Conservation (phyloP, 2,113 vertebrate genomes). For the Toxostoma redivivum region DNA sequence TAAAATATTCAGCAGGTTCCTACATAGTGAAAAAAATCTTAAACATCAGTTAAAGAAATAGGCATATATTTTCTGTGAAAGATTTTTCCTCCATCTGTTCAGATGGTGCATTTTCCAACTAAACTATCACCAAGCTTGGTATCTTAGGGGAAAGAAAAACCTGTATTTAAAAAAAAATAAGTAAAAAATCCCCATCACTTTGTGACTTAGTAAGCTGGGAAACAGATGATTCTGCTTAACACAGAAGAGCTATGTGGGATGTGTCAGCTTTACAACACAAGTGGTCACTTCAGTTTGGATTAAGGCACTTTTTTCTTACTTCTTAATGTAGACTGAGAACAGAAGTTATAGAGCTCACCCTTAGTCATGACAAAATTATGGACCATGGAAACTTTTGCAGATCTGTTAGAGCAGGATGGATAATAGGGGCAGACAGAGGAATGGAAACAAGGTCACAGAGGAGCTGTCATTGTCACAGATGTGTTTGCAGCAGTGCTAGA, state of each 20-base stretch:
- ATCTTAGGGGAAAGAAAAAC: neutral
- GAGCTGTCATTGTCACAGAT: neutral
- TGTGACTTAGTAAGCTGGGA: neutral
- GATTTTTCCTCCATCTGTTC: conserved; percentile 21
- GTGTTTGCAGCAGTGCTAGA: neutral
- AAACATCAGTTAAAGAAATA: neutral
- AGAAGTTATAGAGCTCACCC: neutral
- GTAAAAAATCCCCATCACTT: neutral
- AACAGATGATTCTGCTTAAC: neutral
- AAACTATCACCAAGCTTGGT: neutral
- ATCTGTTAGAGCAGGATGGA: neutral
- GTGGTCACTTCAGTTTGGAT: neutral
- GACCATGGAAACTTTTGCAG: neutral
- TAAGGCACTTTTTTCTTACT: neutral
- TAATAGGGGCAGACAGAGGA: neutral
- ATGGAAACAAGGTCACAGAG: neutral
- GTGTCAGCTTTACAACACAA: neutral
- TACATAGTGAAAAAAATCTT: neutral
- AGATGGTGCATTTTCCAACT: neutral
- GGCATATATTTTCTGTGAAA: neutral
- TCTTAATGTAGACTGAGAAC: neutral
- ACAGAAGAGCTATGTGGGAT: neutral
- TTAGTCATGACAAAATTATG: neutral
- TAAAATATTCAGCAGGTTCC: neutral
- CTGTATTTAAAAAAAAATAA: neutral